Evolutionary conservation across 2,888 invertebrate species (phyloP).

Genomic region (Agonopterix arenella): DNA sequence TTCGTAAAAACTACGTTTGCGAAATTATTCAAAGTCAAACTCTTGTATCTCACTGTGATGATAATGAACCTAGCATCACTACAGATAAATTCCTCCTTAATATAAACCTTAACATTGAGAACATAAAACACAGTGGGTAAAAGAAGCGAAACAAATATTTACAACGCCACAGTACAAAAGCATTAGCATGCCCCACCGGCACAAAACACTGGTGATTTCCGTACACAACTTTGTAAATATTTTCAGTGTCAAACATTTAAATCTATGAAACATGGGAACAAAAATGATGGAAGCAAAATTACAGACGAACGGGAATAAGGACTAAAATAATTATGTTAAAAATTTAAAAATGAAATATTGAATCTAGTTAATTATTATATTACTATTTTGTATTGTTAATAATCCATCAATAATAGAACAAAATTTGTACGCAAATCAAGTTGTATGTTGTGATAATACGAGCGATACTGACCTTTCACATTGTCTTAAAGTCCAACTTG

Average conservation of each 20-base stretch:
- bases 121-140: constrained; percentile 55
- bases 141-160: constrained; percentile 55
- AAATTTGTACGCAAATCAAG: constrained; percentile 4
- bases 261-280: constrained; percentile 34
- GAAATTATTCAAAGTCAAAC: constrained; percentile 73
- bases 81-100: constrained; percentile 38
- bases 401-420: not conserved
- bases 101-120: constrained; percentile 41
- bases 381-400: too few species aligned
- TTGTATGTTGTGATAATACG: too few species aligned
- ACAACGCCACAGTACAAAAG: constrained; percentile 71
- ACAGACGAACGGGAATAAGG: constrained; percentile 32
- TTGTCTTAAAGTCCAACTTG: constrained; percentile 98
- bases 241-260: constrained; percentile 21
- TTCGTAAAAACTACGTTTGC: constrained; percentile 42
- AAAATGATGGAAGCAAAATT: constrained; percentile 43
- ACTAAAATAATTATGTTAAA: constrained; percentile 4
- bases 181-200: constrained; percentile 63
- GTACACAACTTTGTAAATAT: constrained; percentile 17
- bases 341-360: too few species aligned
- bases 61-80: constrained; percentile 59
- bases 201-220: constrained; percentile 50
- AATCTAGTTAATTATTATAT: too few species aligned
- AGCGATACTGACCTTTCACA: constrained; percentile 93
- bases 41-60: constrained; percentile 66